phyloP scores from a whole-genome alignment of 2,113 vertebrate genomes.

The Hippocampus barbouri region DNA sequence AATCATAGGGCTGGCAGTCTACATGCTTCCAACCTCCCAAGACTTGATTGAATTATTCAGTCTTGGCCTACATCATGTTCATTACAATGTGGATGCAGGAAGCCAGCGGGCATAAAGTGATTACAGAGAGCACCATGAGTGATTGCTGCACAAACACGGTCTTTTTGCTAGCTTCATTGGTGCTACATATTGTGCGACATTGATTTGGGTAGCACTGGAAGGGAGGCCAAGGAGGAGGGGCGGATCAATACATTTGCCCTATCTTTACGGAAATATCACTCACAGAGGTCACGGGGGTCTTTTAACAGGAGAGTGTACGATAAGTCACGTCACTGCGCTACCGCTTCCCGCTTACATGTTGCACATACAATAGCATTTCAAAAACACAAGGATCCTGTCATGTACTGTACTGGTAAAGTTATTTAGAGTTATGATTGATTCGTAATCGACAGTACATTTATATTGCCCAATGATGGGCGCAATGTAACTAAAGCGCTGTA shows the following conservation, averaged over 20 bases:
- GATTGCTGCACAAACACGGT: background rate
- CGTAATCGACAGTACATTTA: background rate
- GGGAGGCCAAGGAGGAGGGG: slow-evolving; percentile 5
- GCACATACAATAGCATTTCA: no score
- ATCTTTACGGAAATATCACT: slow-evolving; percentile 33
- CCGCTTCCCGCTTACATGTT: no score
- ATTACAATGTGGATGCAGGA: background rate
- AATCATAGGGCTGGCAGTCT: background rate
- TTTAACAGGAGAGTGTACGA: slow-evolving; percentile 32
- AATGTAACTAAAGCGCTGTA: background rate
- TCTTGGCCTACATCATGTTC: background rate
- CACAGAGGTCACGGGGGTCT: slow-evolving; percentile 19
- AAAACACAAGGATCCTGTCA: background rate
- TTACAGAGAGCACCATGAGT: background rate
- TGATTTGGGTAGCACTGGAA: slow-evolving; percentile 40
- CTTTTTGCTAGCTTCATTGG: slow-evolving; percentile 19
- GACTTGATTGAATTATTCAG: background rate
- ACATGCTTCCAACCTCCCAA: background rate
- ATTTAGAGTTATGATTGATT: background rate
- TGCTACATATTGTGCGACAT: slow-evolving; percentile 30
- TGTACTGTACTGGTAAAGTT: background rate
- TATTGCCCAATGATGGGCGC: background rate
- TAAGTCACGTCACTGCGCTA: background rate
- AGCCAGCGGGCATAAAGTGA: background rate
- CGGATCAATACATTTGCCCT: slow-evolving; percentile 48